Evolutionary conservation across 2,888 invertebrate genomes (phyloP).

Genomic region (Aspidapion aeneum): DNA sequence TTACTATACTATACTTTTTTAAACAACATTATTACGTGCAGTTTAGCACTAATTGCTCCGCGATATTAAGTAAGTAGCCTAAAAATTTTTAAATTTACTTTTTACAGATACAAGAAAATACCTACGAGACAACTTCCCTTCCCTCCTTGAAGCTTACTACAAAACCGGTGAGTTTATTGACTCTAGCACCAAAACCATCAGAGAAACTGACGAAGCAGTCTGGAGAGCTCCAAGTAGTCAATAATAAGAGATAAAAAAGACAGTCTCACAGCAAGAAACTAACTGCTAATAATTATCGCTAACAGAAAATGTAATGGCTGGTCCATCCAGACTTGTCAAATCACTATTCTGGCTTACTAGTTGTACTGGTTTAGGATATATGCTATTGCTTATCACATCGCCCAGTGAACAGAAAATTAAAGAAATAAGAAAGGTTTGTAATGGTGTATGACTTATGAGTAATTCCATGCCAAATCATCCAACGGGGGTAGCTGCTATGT

Average conservation of each 20-base stretch:
- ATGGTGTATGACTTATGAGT: slow-evolving; percentile 5
- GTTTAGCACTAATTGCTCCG: no score
- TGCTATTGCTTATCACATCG: slow-evolving; percentile 54
- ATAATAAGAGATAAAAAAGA: no score
- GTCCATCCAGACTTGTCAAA: slow-evolving; percentile 37
- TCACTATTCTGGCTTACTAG: slow-evolving; percentile 58
- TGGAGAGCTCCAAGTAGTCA: slow-evolving; percentile 45
- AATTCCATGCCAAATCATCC: no score
- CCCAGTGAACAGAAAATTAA: slow-evolving; percentile 46
- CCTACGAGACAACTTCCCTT: slow-evolving; percentile 63
- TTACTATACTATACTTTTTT: no score
- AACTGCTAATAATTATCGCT: no score
- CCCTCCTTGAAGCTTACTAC: slow-evolving; percentile 66
- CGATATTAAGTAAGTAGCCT: no score
- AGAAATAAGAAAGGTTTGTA: slow-evolving; percentile 32
- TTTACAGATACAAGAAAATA: slow-evolving; percentile 67
- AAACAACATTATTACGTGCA: no score
- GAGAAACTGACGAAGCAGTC: slow-evolving; percentile 55
- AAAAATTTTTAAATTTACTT: no score
- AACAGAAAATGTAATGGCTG: slow-evolving; percentile 42
- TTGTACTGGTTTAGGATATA: slow-evolving; percentile 59
- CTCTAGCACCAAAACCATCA: slow-evolving; percentile 46
- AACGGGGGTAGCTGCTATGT: no score
- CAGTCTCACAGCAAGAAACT: no score
- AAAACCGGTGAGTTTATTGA: slow-evolving; percentile 61